Base-by-base conservation (phyloP, 2,113 vertebrate genomes). In the Proterorhinus semilunaris region DNA sequence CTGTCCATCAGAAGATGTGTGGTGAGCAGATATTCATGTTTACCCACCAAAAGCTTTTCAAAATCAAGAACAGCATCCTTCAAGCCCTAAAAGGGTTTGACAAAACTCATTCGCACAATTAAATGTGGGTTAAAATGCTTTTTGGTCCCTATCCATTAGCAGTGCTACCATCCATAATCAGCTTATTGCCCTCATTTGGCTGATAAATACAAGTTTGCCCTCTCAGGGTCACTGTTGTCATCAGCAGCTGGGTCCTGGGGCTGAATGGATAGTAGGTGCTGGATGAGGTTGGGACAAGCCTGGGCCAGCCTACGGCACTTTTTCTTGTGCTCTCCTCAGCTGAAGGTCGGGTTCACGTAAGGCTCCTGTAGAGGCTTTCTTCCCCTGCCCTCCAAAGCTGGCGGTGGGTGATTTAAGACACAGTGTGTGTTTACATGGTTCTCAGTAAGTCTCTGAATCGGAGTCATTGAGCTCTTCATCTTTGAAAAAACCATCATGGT, bases 391-490 rank as follows among this genome's bases (percentile, higher is more conserved):
- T 81, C 76, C 84, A 78, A 84, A 87, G 82, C 82, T 87, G 80
- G 79, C 76, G 64, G 79, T 74, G 78, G 77, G 76, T 84, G 80
- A 87, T 85, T 80, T 89, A 91, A 91, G 89, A 90, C 90, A 91
- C 88, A 83, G 78, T 73, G 85, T 81, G 83, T 77, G 74, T 82
- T 83, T 83, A 72, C 78, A 86, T 63, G 73, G 79, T 66, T 52
- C 62, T 97, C 92, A 99, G 90, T 99, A 99, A 45, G 98, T 99
- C 92, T 99, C 98, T 0, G 98, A 99, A 80, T 99, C 98, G 0
- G 98, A 99, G 92, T 99, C 98, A 75, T 98, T 99, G 88, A 98
- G 95, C 83, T 98, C 98, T 0, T 98, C 98, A 21, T 95, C 96
- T 48, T 96, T 91, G 71, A 96, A 95, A 0, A 95, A 89, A 84